Evolutionary conservation across 2,797 vertebrate species (phyloP).

Genomic region (Sebastes miniatus): DNA sequence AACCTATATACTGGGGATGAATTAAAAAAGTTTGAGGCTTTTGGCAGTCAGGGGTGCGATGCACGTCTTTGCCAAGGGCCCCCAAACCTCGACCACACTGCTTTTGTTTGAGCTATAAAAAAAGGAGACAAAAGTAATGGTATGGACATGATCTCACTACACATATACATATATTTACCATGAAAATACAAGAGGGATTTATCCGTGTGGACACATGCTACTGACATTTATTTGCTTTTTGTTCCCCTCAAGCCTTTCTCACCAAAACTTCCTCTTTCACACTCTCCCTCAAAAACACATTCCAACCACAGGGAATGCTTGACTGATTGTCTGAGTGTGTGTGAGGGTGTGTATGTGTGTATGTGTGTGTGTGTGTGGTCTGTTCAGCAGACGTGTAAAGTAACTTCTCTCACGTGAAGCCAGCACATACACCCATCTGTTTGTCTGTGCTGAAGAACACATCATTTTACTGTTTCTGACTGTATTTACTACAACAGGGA

Average conservation of each 20-base stretch:
- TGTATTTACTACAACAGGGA: background rate
- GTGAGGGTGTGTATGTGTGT: constrained; percentile 10
- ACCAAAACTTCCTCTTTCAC: constrained; percentile 58
- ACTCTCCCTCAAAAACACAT: constrained; percentile 63
- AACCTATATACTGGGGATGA: background rate
- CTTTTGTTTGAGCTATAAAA: background rate
- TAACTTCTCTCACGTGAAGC: constrained; percentile 55
- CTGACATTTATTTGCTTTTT: constrained; percentile 5
- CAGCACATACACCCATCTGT: constrained; percentile 30
- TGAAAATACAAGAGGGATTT: background rate
- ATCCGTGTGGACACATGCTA: background rate
- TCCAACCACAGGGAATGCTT: constrained; percentile 62
- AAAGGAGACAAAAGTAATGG: background rate
- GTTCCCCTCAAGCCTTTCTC: constrained; percentile 7
- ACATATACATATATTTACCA: background rate
- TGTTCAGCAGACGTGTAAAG: constrained; percentile 49
- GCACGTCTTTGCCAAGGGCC: background rate
- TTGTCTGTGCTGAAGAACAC: constrained; percentile 18
- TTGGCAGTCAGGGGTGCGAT: background rate
- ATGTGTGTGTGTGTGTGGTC: constrained; percentile 59
- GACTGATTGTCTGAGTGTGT: constrained; percentile 58
- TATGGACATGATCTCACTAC: background rate
- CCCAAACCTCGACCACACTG: background rate
- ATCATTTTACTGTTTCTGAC: constrained; percentile 1
- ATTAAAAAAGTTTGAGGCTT: constrained; percentile 4